These are phyloP conservation scores for Linyphia triangularis DNA, from an alignment of 2,888 invertebrate genomes.

Conservation along the genomic window DNA sequence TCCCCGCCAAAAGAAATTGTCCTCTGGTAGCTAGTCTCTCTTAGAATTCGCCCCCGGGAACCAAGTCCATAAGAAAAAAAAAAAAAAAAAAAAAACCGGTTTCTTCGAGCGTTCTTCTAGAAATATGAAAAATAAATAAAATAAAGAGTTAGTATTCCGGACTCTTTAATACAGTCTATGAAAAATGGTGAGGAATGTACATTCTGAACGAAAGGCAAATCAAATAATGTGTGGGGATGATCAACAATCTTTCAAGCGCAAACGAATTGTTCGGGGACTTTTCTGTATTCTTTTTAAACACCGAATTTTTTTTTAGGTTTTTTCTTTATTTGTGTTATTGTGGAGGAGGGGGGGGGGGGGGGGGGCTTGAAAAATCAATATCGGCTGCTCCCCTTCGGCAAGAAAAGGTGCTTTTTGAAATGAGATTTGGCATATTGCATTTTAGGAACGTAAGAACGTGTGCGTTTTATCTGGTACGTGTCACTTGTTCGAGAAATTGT, in stretches of 20 bases:
- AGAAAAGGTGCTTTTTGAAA: slow-evolving; percentile 27
- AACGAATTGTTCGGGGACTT: slow-evolving; percentile 41
- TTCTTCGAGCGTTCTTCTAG: background rate
- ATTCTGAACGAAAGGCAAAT: slow-evolving; percentile 29
- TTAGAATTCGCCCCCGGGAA: slow-evolving; percentile 18
- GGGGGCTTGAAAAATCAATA: slow-evolving; percentile 9
- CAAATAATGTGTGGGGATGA: slow-evolving; percentile 54
- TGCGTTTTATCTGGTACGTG: slow-evolving; percentile 10
- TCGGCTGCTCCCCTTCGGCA: background rate
- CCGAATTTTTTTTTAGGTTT: background rate
- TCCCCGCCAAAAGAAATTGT: slow-evolving; percentile 11
- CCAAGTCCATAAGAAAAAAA: background rate
- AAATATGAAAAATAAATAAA: slow-evolving; percentile 9
- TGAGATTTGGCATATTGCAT: slow-evolving; percentile 49
- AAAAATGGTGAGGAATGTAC: slow-evolving; percentile 28
- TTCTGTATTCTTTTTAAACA: slow-evolving; percentile 32
- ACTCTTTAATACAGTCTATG: slow-evolving; percentile 31
- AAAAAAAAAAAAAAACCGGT: slow-evolving; percentile 14
- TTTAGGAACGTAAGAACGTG: slow-evolving; percentile 28
- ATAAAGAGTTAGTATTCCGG: slow-evolving; percentile 18
- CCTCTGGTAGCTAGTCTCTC: slow-evolving; percentile 22
- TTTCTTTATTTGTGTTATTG: no score
- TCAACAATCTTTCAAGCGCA: slow-evolving; percentile 49
- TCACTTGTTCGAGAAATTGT: background rate
- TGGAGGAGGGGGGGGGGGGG: background rate